phyloP scores from a whole-genome alignment of 2,797 vertebrate genomes.

The Chaenodraco wilsoni region DNA sequence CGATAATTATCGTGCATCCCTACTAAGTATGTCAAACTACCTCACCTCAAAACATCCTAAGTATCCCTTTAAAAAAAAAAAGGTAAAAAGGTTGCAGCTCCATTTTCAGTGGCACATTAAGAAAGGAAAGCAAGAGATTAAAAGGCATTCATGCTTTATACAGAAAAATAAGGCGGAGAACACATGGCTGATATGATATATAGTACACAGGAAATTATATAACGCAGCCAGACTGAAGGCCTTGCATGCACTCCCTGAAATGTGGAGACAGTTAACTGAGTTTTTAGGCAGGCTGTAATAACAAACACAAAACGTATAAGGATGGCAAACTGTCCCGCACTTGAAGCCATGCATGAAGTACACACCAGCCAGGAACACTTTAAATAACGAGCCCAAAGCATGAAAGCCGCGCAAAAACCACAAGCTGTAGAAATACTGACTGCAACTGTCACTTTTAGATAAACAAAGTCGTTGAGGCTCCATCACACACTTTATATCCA shows the following conservation, averaged over 20 bases:
- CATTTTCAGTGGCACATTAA: neutral
- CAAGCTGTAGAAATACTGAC: conserved; percentile 11
- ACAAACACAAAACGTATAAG: conserved; percentile 32
- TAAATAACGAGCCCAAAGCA: conserved; percentile 15
- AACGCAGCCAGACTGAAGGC: conserved; percentile 14
- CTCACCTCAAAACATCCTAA: too few relatives aligned
- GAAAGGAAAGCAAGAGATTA: neutral
- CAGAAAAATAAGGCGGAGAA: neutral
- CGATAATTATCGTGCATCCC: too few relatives aligned
- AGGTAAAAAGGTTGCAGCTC: neutral
- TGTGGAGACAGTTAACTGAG: conserved; percentile 18
- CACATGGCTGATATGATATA: neutral
- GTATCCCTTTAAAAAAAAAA: too few relatives aligned
- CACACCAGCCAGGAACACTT: conserved; percentile 28
- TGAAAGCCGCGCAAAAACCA: neutral
- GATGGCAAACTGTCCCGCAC: conserved; percentile 41
- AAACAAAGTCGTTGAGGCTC: conserved; percentile 27
- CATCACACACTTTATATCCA: conserved; percentile 9
- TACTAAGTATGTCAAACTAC: too few relatives aligned
- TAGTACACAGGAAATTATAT: conserved; percentile 3
- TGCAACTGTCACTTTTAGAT: conserved; percentile 5
- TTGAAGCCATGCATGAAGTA: conserved; percentile 53
- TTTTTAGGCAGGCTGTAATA: conserved; percentile 38
- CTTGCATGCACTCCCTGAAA: neutral
- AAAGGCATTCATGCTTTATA: neutral